Conservation (phyloP, 2,888 invertebrate species). For the Mystacides longicornis region DNA sequence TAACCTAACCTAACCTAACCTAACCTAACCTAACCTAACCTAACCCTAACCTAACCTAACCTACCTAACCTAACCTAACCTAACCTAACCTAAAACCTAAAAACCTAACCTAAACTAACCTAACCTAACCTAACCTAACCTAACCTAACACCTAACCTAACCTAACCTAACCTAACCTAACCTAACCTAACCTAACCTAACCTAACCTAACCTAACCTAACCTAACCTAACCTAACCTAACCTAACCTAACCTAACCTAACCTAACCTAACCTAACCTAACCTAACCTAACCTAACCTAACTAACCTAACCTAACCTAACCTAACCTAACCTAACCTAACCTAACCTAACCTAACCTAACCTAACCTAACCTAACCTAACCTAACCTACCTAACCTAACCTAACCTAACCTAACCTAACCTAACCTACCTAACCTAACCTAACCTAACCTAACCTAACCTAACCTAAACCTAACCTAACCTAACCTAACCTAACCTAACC, state of each 20-base stretch:
- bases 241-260: not conserved
- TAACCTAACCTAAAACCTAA: slow-evolving; percentile 11
- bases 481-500: not conserved
- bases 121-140: not conserved
- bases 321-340: not conserved
- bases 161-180: not conserved
- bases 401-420: not conserved
- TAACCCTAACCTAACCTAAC: slow-evolving; percentile 21
- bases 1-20: not conserved
- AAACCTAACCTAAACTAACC: not conserved
- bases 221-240: not conserved
- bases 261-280: not conserved
- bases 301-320: not conserved
- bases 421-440: not conserved
- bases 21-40: not conserved
- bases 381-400: not conserved
- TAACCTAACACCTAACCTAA: not conserved
- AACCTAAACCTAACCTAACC: not conserved
- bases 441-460: not conserved
- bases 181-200: not conserved
- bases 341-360: not conserved
- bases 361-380: not conserved
- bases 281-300: not conserved
- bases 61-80: slow-evolving; percentile 19
- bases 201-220: not conserved